These are phyloP conservation scores for Drosophila peninsularis DNA, from an alignment of 2,888 invertebrate genomes.

Conservation along the genomic window DNA sequence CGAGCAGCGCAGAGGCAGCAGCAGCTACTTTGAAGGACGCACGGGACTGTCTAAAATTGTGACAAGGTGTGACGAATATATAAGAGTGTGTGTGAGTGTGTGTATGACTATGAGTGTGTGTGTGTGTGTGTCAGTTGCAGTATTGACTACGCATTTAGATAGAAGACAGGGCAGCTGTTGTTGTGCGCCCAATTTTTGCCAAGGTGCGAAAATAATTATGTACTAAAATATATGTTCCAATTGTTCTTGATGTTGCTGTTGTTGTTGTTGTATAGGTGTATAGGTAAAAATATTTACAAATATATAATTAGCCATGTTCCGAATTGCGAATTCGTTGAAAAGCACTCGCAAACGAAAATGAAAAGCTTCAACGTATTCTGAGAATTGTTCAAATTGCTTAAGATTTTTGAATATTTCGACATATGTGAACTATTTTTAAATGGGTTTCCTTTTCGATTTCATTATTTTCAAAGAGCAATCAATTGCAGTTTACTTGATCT, in stretches of 20 bases:
- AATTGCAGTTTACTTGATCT: not conserved
- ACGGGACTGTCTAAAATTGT: conserved; percentile 47
- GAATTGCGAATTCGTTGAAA: conserved; percentile 24
- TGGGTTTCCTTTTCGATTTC: not conserved
- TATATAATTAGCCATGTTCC: conserved; percentile 40
- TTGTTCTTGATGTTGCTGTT: conserved; percentile 29
- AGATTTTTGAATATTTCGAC: conserved; percentile 8
- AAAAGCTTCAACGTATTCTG: conserved; percentile 10
- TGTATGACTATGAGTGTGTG: not conserved
- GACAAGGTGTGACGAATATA: conserved; percentile 62
- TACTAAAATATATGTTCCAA: conserved; percentile 24
- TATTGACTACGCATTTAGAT: conserved; percentile 56
- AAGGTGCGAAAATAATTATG: conserved; percentile 66
- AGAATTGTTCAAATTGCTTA: conserved; percentile 15
- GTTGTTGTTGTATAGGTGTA: conserved; percentile 50
- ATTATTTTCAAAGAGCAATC: conserved; percentile 6
- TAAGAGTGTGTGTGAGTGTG: not conserved
- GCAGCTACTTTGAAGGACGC: conserved; percentile 69
- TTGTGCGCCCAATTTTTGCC: conserved; percentile 35
- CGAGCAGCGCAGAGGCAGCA: conserved; percentile 8
- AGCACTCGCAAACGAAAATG: conserved; percentile 8
- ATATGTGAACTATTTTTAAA: conserved; percentile 20
- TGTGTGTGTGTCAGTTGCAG: conserved; percentile 36
- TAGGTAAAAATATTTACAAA: conserved; percentile 48
- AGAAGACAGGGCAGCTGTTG: conserved; percentile 30